phyloP scores from a whole-genome alignment of 2,888 invertebrate species.

The Drosophila meridionalis region DNA sequence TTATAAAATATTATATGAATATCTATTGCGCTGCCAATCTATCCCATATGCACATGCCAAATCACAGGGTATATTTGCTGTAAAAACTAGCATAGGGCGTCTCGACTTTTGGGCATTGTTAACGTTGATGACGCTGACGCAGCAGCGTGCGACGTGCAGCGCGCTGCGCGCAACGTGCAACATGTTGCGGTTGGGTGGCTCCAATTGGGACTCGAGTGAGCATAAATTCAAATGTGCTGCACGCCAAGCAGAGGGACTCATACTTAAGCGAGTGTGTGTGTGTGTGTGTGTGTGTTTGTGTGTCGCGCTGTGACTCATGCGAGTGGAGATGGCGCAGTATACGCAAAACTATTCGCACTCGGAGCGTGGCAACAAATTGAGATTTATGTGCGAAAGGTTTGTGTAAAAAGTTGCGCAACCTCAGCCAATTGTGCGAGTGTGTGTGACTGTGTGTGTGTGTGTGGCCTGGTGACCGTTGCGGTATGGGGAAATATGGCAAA shows the following conservation, averaged over 20 bases:
- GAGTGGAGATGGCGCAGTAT: slow-evolving; percentile 37
- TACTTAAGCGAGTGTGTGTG: slow-evolving; percentile 43
- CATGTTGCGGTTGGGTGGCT: slow-evolving; percentile 74
- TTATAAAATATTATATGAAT: neutral
- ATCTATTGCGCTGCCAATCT: neutral
- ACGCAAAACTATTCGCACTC: slow-evolving; percentile 73
- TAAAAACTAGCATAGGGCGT: slow-evolving; percentile 25
- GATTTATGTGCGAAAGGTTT: slow-evolving; percentile 75
- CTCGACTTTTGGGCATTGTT: slow-evolving; percentile 54
- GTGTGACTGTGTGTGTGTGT: slow-evolving; percentile 30
- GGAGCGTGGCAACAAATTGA: slow-evolving; percentile 74
- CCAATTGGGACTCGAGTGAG: slow-evolving; percentile 76
- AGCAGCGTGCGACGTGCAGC: slow-evolving; percentile 32
- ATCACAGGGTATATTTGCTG: slow-evolving; percentile 27
- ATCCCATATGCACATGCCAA: neutral
- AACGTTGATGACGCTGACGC: slow-evolving; percentile 33
- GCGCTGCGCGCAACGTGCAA: slow-evolving; percentile 59
- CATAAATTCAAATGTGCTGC: slow-evolving; percentile 72
- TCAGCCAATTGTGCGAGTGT: slow-evolving; percentile 62
- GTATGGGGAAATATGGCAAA: slow-evolving; percentile 66
- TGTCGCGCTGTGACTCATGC: slow-evolving; percentile 41
- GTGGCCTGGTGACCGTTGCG: slow-evolving; percentile 63
- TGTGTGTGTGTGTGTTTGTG: neutral
- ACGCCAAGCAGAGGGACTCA: slow-evolving; percentile 38
- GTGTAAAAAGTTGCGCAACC: slow-evolving; percentile 65